Base-by-base conservation (phyloP, 2,888 invertebrate species). In the Physocephala rufipes region DNA sequence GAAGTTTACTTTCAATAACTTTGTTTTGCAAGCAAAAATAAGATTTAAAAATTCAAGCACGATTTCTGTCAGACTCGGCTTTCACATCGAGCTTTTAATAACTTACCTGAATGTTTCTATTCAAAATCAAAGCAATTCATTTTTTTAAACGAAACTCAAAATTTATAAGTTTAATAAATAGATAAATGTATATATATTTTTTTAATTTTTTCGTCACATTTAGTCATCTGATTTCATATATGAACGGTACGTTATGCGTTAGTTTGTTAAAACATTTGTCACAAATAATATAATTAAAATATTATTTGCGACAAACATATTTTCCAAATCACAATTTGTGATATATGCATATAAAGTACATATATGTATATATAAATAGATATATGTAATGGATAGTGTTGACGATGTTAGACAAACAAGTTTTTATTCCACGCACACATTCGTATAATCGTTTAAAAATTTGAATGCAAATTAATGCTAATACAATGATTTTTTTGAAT, bases 341-440 rank as follows among this genome's bases (percentile, higher is more conserved):
- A 24, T 26, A 55, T 26, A 55, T 26, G 24, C 55, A 26, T 26
- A 36, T 36, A 36, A 7, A 55, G n/a, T 36, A 7, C 9, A 36
- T 36, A 36, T 36, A 36, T 36, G 36, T 36, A 63, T 45, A 36
- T 36, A 36, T 36, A 7, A n/a, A n/a, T n/a, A n/a, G n/a, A 9
- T 36, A 36, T 36, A 36, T 36, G 36, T 28, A 24, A n/a, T n/a
- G n/a, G n/a, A 21, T 28, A 49, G 49, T 51, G 49, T 51, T 68
- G 68, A 68, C 68, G 68, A 68, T 36, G 51, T 68, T 49, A 74
- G 69, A 74, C 72, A 74, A 74, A 74, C 71, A 74, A 74, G 65
- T 67, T 71, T 63, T 49, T n/a, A n/a, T n/a, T 64, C 30, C 70
- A 71, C 67, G 67, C 71, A 73, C 73, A 74, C 64, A 70, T 58